Conservation (phyloP, 2,113 vertebrate species). For the Empidonax alnorum region DNA sequence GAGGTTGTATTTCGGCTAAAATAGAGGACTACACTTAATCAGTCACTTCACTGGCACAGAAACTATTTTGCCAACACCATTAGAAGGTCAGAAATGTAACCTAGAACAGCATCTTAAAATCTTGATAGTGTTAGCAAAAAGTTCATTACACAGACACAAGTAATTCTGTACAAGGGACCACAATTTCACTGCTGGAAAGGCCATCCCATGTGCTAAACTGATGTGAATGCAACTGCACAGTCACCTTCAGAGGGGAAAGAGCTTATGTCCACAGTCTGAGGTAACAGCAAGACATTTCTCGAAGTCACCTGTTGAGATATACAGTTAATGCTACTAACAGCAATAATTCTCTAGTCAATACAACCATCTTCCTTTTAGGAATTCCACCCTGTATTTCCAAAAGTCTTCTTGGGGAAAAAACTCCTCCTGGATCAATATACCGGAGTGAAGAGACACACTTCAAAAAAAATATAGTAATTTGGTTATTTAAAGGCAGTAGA, state of each 20-base stretch:
- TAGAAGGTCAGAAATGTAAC: neutral
- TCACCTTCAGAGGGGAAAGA: neutral
- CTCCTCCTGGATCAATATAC: neutral
- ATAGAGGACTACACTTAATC: neutral
- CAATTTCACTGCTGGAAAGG: neutral
- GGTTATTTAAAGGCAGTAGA: neutral
- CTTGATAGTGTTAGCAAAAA: neutral
- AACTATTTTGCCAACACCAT: neutral
- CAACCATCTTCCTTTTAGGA: neutral
- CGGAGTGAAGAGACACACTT: neutral
- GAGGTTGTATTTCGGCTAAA: neutral
- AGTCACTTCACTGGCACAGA: neutral
- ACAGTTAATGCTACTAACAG: neutral
- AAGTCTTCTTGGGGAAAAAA: neutral
- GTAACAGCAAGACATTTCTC: neutral
- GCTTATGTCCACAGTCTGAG: neutral
- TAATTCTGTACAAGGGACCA: neutral
- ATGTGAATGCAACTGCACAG: neutral
- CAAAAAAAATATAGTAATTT: neutral
- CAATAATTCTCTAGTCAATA: neutral
- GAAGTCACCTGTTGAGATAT: neutral
- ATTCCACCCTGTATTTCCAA: neutral
- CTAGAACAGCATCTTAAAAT: neutral
- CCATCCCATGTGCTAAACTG: fast-evolving
- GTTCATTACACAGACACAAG: neutral